These are phyloP conservation scores for Parascotia fuliginaria DNA, from an alignment of 2,888 invertebrate genomes.

Conservation along the genomic window DNA sequence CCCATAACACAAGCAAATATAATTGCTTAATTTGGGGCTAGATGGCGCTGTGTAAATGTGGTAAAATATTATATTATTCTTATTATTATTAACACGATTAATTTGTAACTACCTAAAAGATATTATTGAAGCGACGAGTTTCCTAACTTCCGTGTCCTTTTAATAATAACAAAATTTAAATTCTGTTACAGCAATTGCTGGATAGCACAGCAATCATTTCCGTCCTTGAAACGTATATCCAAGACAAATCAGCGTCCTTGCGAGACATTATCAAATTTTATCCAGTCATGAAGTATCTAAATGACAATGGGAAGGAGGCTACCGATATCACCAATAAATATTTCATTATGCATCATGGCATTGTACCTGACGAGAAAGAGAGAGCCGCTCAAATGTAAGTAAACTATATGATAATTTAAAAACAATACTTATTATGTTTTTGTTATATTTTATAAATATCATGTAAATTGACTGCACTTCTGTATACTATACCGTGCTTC, in stretches of 20 bases:
- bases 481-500: too few species aligned
- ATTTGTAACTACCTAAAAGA: too few species aligned
- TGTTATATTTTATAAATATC: too few species aligned
- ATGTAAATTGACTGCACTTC: too few species aligned
- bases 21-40: too few species aligned
- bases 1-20: too few species aligned
- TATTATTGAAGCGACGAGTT: too few species aligned
- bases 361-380: slow-evolving; percentile 78
- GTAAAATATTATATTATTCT: too few species aligned
- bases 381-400: slow-evolving; percentile 86
- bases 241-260: slow-evolving; percentile 86
- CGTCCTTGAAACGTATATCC: slow-evolving; percentile 91
- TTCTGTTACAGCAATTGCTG: slow-evolving; percentile 90
- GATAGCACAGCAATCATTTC: slow-evolving; percentile 98
- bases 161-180: background rate
- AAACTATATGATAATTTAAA: background rate
- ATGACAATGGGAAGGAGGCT: slow-evolving; percentile 88
- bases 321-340: slow-evolving; percentile 95
- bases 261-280: slow-evolving; percentile 91
- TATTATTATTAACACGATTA: too few species aligned
- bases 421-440: too few species aligned
- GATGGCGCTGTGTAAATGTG: too few species aligned
- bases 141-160: too few species aligned
- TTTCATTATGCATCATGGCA: slow-evolving; percentile 92
- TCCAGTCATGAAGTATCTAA: slow-evolving; percentile 89